Evolutionary conservation across 2,113 vertebrate species (phyloP).

Genomic region (Hepsetus odoe): DNA sequence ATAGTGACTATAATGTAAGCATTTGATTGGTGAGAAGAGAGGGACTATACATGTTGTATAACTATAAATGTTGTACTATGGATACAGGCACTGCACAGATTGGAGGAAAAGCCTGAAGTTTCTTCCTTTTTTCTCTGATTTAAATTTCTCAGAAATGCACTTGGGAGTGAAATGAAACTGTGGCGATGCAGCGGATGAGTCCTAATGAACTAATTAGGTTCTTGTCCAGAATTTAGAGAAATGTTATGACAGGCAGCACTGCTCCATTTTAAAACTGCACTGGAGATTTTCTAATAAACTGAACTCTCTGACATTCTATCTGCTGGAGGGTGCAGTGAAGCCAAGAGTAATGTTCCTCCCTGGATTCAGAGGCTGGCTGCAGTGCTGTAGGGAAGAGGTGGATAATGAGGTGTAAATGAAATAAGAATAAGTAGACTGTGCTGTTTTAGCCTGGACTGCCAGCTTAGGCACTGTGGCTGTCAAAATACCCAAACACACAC

Average conservation of each 20-base stretch:
- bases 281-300: background rate
- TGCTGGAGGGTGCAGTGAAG: background rate
- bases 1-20: no score
- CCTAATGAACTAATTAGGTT: background rate
- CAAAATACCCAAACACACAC: constrained; percentile 12
- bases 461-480: background rate
- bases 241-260: background rate
- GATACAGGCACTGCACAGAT: no score
- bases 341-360: constrained; percentile 14
- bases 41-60: no score
- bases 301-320: background rate
- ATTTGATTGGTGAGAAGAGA: no score
- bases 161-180: background rate
- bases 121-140: background rate
- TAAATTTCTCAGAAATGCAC: background rate
- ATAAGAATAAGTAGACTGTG: background rate
- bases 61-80: no score
- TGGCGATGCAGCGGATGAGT: background rate
- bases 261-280: background rate
- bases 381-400: background rate
- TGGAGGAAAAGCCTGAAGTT: no score
- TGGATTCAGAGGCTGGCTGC: background rate
- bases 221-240: background rate
- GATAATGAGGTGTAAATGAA: constrained; percentile 29
- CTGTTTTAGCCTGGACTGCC: background rate